A percentile compares a stretch with the other conserved stretches of the same genome.
phyloP scores from a whole-genome alignment of 2,797 vertebrate species.

The Helostoma temminkii region DNA sequence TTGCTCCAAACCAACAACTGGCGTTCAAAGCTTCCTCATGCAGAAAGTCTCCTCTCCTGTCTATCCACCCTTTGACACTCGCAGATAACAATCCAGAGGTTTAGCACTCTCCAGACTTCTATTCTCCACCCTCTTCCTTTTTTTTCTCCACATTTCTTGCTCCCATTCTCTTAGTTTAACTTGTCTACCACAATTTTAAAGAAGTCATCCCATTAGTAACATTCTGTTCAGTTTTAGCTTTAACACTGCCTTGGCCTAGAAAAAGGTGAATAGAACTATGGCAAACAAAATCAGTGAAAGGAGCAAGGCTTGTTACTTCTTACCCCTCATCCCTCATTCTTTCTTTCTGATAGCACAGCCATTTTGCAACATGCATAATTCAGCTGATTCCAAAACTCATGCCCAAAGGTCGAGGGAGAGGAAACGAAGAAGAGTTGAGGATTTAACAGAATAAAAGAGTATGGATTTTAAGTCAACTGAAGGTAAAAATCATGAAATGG shows the following conservation, averaged over 20 bases:
- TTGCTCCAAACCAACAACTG: constrained; percentile 46
- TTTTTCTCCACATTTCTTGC: neutral
- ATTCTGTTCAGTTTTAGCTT: constrained; percentile 11
- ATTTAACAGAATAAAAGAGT: neutral
- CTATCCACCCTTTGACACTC: constrained; percentile 25
- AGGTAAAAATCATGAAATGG: too few relatives aligned
- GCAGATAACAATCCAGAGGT: constrained; percentile 53
- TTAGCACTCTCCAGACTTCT: constrained; percentile 24
- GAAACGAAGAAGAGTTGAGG: neutral
- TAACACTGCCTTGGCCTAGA: neutral
- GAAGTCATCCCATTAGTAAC: neutral
- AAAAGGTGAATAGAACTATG: neutral
- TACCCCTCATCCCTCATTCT: neutral
- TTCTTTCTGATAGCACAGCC: constrained; percentile 17
- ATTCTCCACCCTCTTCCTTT: neutral
- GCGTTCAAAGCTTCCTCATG: constrained; percentile 55
- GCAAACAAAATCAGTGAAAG: constrained; percentile 1
- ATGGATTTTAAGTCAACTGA: constrained; percentile 5
- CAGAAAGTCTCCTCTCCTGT: constrained; percentile 39
- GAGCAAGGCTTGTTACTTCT: neutral
- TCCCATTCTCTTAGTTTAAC: neutral
- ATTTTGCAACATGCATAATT: constrained; percentile 40
- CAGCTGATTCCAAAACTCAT: constrained; percentile 16
- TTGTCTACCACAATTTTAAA: neutral
- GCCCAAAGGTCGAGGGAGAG: constrained; percentile 17